Evolutionary conservation across 2,888 invertebrate genomes (phyloP).

Genomic region (Leptinotarsa haldemani): DNA sequence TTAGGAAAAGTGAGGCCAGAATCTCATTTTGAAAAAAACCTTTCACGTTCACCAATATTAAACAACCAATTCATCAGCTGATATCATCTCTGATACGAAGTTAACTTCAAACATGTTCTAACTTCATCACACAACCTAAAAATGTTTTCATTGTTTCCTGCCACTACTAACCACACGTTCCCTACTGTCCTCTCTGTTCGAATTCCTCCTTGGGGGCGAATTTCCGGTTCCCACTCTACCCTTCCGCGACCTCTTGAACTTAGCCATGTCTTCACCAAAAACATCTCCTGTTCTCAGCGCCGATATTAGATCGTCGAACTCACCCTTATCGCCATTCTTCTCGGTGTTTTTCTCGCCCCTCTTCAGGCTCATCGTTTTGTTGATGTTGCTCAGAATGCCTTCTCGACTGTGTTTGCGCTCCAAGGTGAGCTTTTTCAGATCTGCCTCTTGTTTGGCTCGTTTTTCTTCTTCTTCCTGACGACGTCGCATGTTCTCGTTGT

Average conservation of each 20-base stretch:
- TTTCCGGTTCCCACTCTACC: slow-evolving; percentile 71
- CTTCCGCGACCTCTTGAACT: slow-evolving; percentile 84
- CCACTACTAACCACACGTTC: slow-evolving; percentile 69
- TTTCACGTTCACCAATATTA: not conserved
- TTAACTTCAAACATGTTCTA: not conserved
- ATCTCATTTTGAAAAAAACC: not conserved
- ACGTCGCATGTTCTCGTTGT: slow-evolving; percentile 86
- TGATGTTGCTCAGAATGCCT: slow-evolving; percentile 79
- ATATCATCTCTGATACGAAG: too few relatives aligned
- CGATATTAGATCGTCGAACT: slow-evolving; percentile 96
- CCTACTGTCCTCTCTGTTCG: slow-evolving; percentile 76
- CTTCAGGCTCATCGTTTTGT: slow-evolving; percentile 77
- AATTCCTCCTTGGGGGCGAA: slow-evolving; percentile 74
- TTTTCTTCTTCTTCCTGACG: slow-evolving; percentile 92
- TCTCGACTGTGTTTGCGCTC: slow-evolving; percentile 86
- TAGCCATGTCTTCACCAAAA: slow-evolving; percentile 95
- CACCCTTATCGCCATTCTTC: slow-evolving; percentile 75
- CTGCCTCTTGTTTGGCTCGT: slow-evolving; percentile 87
- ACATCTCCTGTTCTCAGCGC: slow-evolving; percentile 94
- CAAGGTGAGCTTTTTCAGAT: slow-evolving; percentile 88
- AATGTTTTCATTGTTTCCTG: slow-evolving; percentile 61
- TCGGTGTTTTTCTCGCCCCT: slow-evolving; percentile 64
- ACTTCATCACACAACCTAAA: not conserved
- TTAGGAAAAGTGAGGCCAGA: too few relatives aligned
- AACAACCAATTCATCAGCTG: too few relatives aligned